Conservation (phyloP, 2,113 vertebrate genomes). For the Meriones unguiculatus region DNA sequence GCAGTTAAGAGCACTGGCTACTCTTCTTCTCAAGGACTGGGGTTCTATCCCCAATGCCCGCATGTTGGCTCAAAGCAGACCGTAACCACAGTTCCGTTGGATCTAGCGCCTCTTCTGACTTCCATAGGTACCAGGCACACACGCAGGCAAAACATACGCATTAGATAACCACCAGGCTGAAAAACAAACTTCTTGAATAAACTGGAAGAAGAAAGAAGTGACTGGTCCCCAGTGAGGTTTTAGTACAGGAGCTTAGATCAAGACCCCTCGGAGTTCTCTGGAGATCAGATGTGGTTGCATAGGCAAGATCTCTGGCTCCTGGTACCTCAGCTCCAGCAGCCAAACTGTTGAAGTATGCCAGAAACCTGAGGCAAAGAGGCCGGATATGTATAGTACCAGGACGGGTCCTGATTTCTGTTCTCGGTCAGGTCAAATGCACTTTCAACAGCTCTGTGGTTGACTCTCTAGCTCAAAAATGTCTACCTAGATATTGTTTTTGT, state of each 20-base stretch:
- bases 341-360: neutral
- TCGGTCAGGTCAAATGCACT: neutral
- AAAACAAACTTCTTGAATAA: neutral
- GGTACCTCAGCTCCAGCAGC: neutral
- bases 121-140: neutral
- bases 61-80: neutral
- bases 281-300: slow-evolving; percentile 7
- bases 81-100: no score
- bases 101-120: neutral
- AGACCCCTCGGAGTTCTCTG: neutral
- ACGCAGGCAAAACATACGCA: neutral
- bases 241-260: slow-evolving; percentile 18
- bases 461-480: neutral
- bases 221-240: neutral
- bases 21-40: neutral
- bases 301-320: neutral
- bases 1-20: neutral
- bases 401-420: neutral
- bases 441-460: neutral
- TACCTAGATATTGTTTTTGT: neutral
- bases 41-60: neutral
- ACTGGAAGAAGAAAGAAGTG: neutral
- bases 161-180: neutral
- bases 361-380: neutral
- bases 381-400: neutral